Evolutionary conservation across 1,140 invertebrate genomes (phyloP).

Genomic region (Drosophila tropicalis): DNA sequence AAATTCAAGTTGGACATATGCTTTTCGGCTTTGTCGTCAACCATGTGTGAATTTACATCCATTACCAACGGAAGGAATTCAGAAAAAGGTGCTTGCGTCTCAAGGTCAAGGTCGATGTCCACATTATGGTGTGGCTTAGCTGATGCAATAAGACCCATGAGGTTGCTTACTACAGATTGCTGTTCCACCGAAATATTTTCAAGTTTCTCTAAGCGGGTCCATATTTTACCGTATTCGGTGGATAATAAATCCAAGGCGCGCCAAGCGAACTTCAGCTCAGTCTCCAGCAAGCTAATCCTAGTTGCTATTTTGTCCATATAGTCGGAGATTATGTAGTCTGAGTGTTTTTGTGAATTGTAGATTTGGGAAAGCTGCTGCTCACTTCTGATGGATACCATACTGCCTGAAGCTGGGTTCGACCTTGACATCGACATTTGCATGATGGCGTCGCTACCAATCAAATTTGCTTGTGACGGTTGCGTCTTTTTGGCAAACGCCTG

Average conservation of each 20-base stretch:
- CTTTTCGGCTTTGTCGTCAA: conserved; percentile 4
- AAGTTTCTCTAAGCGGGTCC: conserved; percentile 95
- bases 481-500: neutral
- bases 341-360: conserved; percentile 77
- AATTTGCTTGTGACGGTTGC: conserved; percentile 19
- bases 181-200: conserved; percentile 94
- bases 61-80: conserved; percentile 30
- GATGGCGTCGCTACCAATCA: conserved; percentile 19
- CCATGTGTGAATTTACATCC: conserved; percentile 20
- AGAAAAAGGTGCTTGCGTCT: conserved; percentile 18
- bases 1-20: conserved; percentile 19
- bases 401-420: conserved; percentile 37
- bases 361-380: conserved; percentile 73
- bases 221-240: conserved; percentile 96
- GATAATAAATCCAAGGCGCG: conserved; percentile 94
- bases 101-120: neutral
- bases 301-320: conserved; percentile 95
- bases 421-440: conserved; percentile 16
- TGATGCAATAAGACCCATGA: conserved; percentile 90
- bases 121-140: conserved; percentile 40
- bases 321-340: conserved; percentile 90
- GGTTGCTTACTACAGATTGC: conserved; percentile 94
- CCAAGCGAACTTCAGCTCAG: conserved; percentile 96
- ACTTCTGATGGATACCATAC: conserved; percentile 66
- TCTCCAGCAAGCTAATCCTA: conserved; percentile 92